Conservation (phyloP, 2,113 vertebrate genomes). For the Mesitornis unicolor region DNA sequence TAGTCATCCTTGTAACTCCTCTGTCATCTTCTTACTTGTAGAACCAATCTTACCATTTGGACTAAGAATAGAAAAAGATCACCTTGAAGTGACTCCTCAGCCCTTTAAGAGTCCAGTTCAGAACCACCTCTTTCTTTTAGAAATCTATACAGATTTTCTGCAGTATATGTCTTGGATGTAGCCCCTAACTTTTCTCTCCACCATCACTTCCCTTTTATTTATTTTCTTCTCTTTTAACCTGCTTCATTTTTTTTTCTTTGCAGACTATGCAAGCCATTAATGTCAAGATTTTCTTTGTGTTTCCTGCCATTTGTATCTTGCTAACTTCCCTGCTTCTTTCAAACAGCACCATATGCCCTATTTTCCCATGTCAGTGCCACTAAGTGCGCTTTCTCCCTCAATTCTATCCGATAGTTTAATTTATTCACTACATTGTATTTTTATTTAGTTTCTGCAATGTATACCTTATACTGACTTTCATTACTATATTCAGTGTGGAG, state of each 20-base stretch:
- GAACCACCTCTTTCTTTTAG: not conserved
- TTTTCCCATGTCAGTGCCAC: not conserved
- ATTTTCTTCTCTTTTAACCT: not conserved
- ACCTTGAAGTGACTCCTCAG: not conserved
- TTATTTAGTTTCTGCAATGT: not conserved
- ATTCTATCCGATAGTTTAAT: not conserved
- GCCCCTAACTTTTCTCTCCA: not conserved
- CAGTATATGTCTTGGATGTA: not conserved
- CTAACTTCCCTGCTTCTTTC: not conserved
- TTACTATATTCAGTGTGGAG: not conserved
- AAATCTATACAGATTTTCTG: not conserved
- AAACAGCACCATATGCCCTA: not conserved
- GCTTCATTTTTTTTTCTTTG: not conserved
- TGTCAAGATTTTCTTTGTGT: not conserved
- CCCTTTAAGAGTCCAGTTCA: not conserved
- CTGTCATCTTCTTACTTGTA: not conserved
- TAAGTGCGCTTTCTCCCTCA: not conserved
- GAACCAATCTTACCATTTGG: not conserved
- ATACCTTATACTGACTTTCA: not conserved
- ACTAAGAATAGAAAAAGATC: not conserved
- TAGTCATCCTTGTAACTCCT: not conserved
- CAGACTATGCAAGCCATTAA: not conserved
- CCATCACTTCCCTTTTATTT: not conserved
- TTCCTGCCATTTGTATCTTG: conserved; percentile 9
- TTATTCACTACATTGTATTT: not conserved